Percentiles rank a stretch among this genome's conserved stretches.
phyloP scores from a whole-genome alignment of 2,113 vertebrate species.

The Rhabdomys dilectus region DNA sequence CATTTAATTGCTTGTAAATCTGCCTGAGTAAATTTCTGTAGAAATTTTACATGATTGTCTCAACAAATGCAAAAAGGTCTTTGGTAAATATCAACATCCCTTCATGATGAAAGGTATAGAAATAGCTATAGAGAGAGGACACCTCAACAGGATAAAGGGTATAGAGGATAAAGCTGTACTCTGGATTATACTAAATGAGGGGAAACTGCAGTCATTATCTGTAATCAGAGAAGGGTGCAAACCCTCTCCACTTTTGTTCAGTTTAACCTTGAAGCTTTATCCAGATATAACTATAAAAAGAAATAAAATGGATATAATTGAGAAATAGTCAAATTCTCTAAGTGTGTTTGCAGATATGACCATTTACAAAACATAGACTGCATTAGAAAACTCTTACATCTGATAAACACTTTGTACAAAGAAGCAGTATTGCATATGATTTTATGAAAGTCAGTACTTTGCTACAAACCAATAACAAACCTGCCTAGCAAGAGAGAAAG shows the following conservation, averaged over 20 bases:
- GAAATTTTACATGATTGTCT: background rate
- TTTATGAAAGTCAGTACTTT: background rate
- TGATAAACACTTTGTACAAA: background rate
- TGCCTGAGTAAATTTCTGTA: constrained; percentile 5
- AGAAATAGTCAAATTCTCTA: background rate
- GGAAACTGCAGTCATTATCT: no score
- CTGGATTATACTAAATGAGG: background rate
- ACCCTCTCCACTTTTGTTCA: background rate
- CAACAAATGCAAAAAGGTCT: background rate
- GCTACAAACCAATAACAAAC: background rate
- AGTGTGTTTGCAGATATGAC: background rate
- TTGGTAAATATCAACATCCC: background rate
- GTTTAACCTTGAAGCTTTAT: background rate
- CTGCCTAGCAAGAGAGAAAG: background rate
- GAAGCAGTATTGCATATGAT: no score
- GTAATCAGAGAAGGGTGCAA: background rate
- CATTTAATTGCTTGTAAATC: background rate
- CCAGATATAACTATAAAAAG: background rate
- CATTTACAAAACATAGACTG: background rate
- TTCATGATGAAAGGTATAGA: background rate
- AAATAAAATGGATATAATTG: background rate
- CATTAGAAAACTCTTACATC: background rate
- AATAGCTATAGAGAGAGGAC: background rate
- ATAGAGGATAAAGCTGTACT: background rate
- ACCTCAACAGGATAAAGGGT: no score